Evolutionary conservation across 2,113 vertebrate genomes (phyloP), one percentile per base, ranked within the genome.

Genomic region (Alethe castanea): DNA sequence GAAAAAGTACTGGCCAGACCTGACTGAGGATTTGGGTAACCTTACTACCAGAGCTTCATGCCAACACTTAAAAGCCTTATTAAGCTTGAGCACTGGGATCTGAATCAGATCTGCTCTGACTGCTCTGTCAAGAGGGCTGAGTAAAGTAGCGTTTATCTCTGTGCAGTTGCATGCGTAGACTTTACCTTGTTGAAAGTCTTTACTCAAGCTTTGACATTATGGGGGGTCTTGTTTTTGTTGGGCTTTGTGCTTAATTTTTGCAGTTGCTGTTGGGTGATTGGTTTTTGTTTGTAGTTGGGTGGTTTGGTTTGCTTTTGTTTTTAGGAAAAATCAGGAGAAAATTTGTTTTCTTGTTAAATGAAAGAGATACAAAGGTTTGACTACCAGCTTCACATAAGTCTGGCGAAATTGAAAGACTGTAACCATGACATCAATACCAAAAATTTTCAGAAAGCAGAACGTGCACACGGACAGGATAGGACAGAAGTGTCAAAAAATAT

Each of bases 151-250:
- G 5, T 85, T 69, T 14, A 80, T 19, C 29, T 67, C 28, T 76
- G 25, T 15, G 10, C 4, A 42, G 11, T 20, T 65, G 24, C 7
- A 4, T 35, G 0, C 14, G 2, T 52, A 17, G n/a, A 26, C 5
- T 88, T 76, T 19, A 20, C 33, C 8, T 31, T 42, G 12, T 26
- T 57, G 12, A 61, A 94, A 87, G 53, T 26, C 2, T 29, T 92
- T 87, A 9, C 5, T 82, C 11, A 50, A 8, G 2, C 0, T 70
- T 86, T 83, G n/a, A 24, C 4, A 10, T 9, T 86, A 67, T 28
- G 3, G 29, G 0, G 2, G 0, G 2, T 5, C 42, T 56, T 47
- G 8, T 4, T 29, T 53, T 48, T 42, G 6, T 24, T 23, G 5
- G 9, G 14, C 14, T 42, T 40, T 52, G 5, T 48, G 33, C 9